These are phyloP conservation scores for Thalassophryne amazonica DNA, from an alignment of 2,797 vertebrate genomes.

Conservation along the genomic window DNA sequence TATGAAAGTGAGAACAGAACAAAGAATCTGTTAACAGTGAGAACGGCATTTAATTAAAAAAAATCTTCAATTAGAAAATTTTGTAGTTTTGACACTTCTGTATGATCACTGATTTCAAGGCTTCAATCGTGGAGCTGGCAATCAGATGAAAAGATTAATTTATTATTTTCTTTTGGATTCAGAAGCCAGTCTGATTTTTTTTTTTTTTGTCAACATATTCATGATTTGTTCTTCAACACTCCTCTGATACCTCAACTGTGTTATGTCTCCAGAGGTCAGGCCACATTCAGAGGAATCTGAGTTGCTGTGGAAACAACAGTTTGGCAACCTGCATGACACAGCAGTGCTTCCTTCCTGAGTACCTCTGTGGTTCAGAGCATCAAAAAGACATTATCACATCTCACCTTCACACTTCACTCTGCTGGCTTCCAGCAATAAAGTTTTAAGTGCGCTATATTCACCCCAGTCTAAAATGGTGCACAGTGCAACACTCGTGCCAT, in stretches of 20 bases:
- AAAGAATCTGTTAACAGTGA: no score
- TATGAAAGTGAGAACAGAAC: no score
- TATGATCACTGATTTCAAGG: no score
- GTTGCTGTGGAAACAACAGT: conserved; percentile 21
- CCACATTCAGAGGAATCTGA: not conserved
- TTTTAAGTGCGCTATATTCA: not conserved
- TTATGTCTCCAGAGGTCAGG: not conserved
- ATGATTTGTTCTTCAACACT: conserved; percentile 3
- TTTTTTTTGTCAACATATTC: not conserved
- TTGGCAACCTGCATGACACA: not conserved
- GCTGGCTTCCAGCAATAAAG: not conserved
- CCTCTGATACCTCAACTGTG: not conserved
- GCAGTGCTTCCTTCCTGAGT: not conserved
- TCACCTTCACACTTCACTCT: not conserved
- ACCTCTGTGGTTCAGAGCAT: not conserved
- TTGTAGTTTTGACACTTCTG: no score
- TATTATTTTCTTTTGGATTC: no score
- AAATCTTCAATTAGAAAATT: no score
- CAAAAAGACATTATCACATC: not conserved
- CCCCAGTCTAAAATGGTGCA: no score
- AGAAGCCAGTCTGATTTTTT: no score
- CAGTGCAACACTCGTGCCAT: no score
- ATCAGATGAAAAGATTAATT: no score
- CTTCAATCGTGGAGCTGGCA: no score
- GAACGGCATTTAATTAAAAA: no score